Evolutionary conservation across 2,113 vertebrate species (phyloP).

Genomic region (Willisornis vidua): DNA sequence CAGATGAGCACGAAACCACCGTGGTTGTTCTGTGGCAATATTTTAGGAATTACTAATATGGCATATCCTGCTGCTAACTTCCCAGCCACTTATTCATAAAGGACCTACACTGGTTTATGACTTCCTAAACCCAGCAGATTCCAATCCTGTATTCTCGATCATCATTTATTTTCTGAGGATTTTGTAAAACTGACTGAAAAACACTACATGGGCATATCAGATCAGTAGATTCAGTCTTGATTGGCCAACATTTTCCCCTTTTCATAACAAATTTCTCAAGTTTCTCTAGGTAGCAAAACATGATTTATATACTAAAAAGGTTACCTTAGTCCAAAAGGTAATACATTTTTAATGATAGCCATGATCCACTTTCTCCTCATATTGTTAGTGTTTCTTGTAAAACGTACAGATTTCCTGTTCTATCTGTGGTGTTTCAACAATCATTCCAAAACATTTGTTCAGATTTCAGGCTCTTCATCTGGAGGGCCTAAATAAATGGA

Average conservation of each 20-base stretch:
- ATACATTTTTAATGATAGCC: not conserved
- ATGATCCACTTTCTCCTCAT: not conserved
- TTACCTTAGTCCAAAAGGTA: not conserved
- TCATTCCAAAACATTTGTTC: not conserved
- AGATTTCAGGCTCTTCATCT: not conserved
- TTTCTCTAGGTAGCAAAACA: not conserved
- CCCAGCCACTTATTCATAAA: not conserved
- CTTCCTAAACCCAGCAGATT: not conserved
- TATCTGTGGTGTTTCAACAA: not conserved
- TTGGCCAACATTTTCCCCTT: not conserved
- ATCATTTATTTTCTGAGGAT: not conserved
- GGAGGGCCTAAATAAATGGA: not conserved
- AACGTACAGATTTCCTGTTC: not conserved
- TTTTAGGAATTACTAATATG: not conserved
- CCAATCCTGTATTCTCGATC: not conserved
- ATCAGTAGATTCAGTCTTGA: not conserved
- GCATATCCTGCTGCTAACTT: not conserved
- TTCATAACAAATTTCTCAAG: not conserved
- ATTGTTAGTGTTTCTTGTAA: not conserved
- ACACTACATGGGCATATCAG: fast-evolving
- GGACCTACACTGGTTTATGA: not conserved
- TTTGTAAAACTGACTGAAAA: not conserved
- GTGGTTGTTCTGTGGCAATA: not conserved
- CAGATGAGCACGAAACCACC: not conserved
- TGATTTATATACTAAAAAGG: not conserved